Evolutionary conservation across 2,797 vertebrate genomes (phyloP).

Genomic region (Enteromius unitaeniatus): DNA sequence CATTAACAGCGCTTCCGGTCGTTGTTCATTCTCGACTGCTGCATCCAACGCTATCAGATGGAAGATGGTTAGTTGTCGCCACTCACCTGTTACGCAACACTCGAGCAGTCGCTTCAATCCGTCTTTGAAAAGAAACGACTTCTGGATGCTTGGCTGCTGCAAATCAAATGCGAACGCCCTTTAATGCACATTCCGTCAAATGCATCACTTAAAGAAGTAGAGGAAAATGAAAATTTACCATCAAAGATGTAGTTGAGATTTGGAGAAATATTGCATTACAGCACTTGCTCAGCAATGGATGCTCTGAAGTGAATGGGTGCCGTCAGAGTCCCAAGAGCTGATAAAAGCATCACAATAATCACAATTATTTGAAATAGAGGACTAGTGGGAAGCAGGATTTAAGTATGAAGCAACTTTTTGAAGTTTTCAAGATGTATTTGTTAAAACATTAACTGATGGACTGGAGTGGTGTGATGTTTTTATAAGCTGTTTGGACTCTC

Average conservation of each 20-base stretch:
- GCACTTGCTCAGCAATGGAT: neutral
- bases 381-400: too few species aligned
- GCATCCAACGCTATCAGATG: neutral
- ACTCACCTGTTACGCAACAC: neutral
- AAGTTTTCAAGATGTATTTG: too few species aligned
- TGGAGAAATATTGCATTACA: neutral
- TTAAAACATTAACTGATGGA: neutral
- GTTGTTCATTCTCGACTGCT: neutral
- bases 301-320: neutral
- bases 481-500: neutral
- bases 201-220: neutral
- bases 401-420: too few species aligned
- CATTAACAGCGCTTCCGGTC: neutral
- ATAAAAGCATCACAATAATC: neutral
- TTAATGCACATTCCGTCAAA: neutral
- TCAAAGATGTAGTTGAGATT: neutral
- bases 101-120: neutral
- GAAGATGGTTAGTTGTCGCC: neutral
- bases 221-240: neutral
- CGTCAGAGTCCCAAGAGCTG: neutral
- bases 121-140: neutral
- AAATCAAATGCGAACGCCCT: neutral
- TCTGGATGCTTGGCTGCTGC: neutral
- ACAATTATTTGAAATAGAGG: neutral
- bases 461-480: neutral